These are phyloP conservation scores for Caenorhabditis imperialis DNA, from an alignment of 2,888 invertebrate species.

Conservation along the genomic window DNA sequence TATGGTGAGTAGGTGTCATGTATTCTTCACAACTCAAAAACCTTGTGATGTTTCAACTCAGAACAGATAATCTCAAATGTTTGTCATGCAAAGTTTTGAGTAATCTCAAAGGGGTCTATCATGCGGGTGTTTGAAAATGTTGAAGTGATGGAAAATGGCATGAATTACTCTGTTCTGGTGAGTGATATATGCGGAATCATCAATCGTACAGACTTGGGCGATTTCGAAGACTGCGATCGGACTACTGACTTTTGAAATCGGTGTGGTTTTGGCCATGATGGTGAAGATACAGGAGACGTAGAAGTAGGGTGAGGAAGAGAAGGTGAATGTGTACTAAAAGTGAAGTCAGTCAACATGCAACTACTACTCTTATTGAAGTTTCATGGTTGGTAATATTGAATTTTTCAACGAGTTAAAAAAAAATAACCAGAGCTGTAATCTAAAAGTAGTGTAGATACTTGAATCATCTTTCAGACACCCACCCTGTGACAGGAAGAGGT, in stretches of 20 bases:
- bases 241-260: conserved; percentile 26
- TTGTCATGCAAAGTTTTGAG: too few relatives aligned
- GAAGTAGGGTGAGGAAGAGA: neutral
- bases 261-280: neutral
- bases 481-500: conserved; percentile 44
- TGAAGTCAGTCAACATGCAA: too few relatives aligned
- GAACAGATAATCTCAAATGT: conserved; percentile 6
- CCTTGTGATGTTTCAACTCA: conserved; percentile 13
- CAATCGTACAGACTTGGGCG: conserved; percentile 42
- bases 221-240: conserved; percentile 45
- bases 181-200: conserved; percentile 52
- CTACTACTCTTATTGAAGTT: too few relatives aligned
- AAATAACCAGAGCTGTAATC: too few relatives aligned
- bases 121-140: conserved; percentile 5
- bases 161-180: conserved; percentile 38
- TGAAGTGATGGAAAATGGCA: too few relatives aligned
- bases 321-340: conserved; percentile 13
- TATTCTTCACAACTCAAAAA: conserved; percentile 6
- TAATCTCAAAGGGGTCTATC: neutral
- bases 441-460: neutral
- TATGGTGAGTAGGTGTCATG: too few relatives aligned
- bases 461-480: conserved; percentile 7
- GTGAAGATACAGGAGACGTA: conserved; percentile 17
- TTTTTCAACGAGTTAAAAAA: too few relatives aligned
- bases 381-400: too few relatives aligned